Conservation (phyloP, 53 echinoderm and acorn worm genomes). For the Astropecten irregularis region DNA sequence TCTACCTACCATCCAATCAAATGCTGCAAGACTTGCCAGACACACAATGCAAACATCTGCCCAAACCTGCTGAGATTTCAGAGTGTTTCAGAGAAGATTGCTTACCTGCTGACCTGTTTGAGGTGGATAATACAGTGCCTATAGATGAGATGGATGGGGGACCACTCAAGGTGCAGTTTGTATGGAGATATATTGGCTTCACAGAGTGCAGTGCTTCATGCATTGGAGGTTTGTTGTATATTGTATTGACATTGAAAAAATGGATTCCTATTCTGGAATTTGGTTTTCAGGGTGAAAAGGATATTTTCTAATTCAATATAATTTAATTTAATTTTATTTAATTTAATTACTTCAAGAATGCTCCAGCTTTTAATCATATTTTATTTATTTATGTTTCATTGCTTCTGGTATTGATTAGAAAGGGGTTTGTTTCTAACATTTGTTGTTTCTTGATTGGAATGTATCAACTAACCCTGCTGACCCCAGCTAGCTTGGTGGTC, state of each 20-base stretch:
- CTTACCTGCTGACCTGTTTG: slow-evolving; percentile 5
- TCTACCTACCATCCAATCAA: slow-evolving; percentile 61
- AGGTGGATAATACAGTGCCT: slow-evolving; percentile 28
- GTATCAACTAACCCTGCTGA: no score
- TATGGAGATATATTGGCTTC: slow-evolving; percentile 77
- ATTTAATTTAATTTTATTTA: no score
- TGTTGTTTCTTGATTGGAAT: no score
- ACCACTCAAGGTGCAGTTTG: slow-evolving; percentile 37
- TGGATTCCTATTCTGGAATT: neutral
- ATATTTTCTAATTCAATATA: neutral
- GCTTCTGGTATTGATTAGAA: no score
- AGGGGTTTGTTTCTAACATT: no score
- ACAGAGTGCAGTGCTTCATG: slow-evolving; percentile 91
- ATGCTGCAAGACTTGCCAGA: slow-evolving; percentile 55
- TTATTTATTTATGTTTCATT: no score
- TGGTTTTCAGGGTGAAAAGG: neutral
- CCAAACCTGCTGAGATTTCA: slow-evolving; percentile 45
- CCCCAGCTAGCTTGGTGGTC: no score
- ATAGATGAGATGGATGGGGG: slow-evolving; percentile 38
- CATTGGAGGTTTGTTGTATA: slow-evolving; percentile 72
- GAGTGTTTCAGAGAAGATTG: slow-evolving; percentile 48
- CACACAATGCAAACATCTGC: slow-evolving; percentile 37
- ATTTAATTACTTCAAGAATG: no score
- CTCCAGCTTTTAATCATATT: no score
- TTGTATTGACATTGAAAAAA: neutral